Percentiles rank a stretch among this genome's conserved stretches.
Conservation (phyloP, 2,113 vertebrate species). For the Lophius piscatorius region DNA sequence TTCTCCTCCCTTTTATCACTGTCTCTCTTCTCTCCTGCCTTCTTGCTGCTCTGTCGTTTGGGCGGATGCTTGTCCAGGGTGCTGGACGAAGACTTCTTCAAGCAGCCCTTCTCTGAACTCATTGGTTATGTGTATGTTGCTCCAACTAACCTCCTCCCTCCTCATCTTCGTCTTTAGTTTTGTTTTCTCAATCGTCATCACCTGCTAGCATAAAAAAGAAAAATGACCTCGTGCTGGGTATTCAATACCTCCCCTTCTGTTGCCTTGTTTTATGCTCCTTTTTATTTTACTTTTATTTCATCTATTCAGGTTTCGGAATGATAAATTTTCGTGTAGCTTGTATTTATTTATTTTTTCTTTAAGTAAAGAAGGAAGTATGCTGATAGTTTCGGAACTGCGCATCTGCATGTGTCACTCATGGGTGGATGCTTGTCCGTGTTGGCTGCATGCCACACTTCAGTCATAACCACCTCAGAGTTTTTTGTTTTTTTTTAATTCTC, state of each 20-base stretch:
- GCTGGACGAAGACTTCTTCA: conserved; percentile 99
- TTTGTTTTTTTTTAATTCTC: not conserved
- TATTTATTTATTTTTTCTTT: not conserved
- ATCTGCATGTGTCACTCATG: conserved; percentile 42
- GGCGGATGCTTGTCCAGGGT: conserved; percentile 91
- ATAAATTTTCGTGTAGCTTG: not conserved
- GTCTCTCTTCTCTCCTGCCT: conserved; percentile 87
- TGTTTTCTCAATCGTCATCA: conserved; percentile 22
- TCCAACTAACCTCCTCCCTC: conserved; percentile 87
- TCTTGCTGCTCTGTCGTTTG: conserved; percentile 89
- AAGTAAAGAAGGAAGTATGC: not conserved
- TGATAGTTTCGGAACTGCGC: not conserved
- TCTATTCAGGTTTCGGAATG: not conserved
- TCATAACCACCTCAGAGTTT: not conserved
- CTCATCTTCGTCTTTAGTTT: conserved; percentile 44
- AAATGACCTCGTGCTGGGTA: conserved; percentile 14
- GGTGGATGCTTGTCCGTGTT: conserved; percentile 30
- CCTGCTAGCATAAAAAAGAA: conserved; percentile 18
- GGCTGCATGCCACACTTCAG: conserved; percentile 40
- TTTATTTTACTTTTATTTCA: not conserved
- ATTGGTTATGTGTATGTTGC: conserved; percentile 99
- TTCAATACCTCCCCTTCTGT: conserved; percentile 3
- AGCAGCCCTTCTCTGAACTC: conserved; percentile 99
- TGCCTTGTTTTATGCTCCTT: conserved; percentile 9
- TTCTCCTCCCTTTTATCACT: conserved; percentile 83